Evolutionary conservation across 1,140 invertebrate genomes (phyloP), one percentile per base, ranked within the genome.

Genomic region (Aphelinus atriplicis): DNA sequence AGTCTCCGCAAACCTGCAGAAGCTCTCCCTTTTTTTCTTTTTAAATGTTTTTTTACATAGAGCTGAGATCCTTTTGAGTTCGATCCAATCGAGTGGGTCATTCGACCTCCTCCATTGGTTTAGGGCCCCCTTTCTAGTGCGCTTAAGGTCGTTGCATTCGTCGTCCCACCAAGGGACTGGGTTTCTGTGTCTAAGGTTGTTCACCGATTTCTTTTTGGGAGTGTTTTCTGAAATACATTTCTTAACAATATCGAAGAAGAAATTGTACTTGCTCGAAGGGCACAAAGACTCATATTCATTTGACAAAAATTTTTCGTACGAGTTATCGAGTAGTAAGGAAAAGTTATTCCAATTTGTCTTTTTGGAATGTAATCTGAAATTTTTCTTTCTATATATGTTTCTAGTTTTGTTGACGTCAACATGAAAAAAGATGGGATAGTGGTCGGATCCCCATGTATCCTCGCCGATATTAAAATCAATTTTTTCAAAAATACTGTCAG

Each of bases 21-120:
- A 63, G 46, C 2, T 7, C 4, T 4, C 5, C 4, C 47, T 60
- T 76, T 68, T 78, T 76, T 9, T 76, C 68, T 53, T 57, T 66
- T 78, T 78, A 7, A 71, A 73, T 10, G 46, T 47, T 71, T 73
- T 73, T 61, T 71, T 78, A 0, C 56, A 50, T 53, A 58, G 1
- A 1, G 75, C 71, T 0, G 3, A 9, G 3, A 43, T 51, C 63
- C 71, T 74, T n/a, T 78, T 78, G 63, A 74, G 76, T 10, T 57
- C 7, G 9, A 78, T 76, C 1, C 62, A 46, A 9, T 76, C 70
- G 1, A 53, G 9, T 5, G 67, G 43, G 26, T 45, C 51, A 7
- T 57, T 26, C n/a, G 74, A 50, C 47, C 26, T 68, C 65, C 66
- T 10, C 74, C 75, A 78, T 71, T 74, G 71, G 50, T 75, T 78